phyloP scores from a whole-genome alignment of 2,113 vertebrate genomes.

The Trachemys scripta region DNA sequence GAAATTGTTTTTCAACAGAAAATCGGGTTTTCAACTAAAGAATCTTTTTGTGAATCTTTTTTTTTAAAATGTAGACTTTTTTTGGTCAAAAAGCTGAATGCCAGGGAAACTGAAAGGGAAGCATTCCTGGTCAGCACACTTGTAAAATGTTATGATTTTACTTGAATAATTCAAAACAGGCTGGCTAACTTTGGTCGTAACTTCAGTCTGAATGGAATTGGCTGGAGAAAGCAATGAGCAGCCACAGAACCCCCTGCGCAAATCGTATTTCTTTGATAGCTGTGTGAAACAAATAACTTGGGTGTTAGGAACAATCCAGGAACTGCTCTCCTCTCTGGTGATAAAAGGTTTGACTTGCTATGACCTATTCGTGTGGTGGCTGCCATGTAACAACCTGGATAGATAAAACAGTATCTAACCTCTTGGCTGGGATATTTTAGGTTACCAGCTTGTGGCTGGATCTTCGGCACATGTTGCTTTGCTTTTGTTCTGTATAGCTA shows the following conservation, averaged over 20 bases:
- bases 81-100: not conserved
- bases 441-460: conserved; percentile 35
- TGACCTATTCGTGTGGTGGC: conserved; percentile 51
- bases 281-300: conserved; percentile 67
- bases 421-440: conserved; percentile 9
- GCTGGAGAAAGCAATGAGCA: conserved; percentile 1
- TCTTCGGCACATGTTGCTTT: not conserved
- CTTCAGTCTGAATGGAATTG: not conserved
- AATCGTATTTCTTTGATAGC: conserved; percentile 43
- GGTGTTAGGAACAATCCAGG: conserved; percentile 55
- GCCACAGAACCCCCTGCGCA: conserved; percentile 21
- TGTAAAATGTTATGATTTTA: conserved; percentile 23
- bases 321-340: conserved; percentile 46
- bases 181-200: not conserved
- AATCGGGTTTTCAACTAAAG: too few species aligned
- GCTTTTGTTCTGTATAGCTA: not conserved
- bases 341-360: conserved; percentile 57
- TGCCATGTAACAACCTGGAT: conserved; percentile 56
- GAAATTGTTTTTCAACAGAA: not conserved
- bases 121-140: not conserved
- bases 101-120: not conserved
- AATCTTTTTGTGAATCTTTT: too few species aligned
- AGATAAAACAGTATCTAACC: conserved; percentile 67
- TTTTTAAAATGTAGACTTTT: not conserved
- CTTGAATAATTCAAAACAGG: not conserved